Evolutionary conservation across 2,888 invertebrate genomes (phyloP).

Genomic region (Halictus ligatus): DNA sequence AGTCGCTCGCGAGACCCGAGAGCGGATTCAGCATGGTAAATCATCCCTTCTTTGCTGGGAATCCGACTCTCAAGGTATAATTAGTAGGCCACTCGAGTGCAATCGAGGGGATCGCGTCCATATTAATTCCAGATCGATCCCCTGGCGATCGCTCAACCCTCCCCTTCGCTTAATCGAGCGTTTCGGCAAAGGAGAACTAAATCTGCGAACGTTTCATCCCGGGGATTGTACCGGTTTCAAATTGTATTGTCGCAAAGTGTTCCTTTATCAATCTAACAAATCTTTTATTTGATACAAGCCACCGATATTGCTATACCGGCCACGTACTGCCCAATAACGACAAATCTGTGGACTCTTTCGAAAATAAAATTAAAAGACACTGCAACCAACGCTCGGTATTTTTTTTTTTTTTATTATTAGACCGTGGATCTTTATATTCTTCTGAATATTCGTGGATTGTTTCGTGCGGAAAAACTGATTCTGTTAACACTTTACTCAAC

Average conservation of each 20-base stretch:
- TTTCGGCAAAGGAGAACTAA: background rate
- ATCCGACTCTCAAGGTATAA: constrained; percentile 13
- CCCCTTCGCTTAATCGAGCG: constrained; percentile 5
- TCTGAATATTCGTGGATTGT: no score
- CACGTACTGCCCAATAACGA: no score
- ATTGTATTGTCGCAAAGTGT: background rate
- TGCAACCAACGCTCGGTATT: no score
- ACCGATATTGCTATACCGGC: background rate
- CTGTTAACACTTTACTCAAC: no score
- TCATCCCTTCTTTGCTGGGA: constrained; percentile 30
- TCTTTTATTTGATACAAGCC: background rate
- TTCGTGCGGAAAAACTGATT: no score
- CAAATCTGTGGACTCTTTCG: no score
- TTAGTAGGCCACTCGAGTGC: constrained; percentile 34
- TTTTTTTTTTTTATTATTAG: no score
- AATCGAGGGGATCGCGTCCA: constrained; percentile 33
- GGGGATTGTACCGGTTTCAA: background rate
- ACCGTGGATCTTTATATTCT: no score
- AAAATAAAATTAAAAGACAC: no score
- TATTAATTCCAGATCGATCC: constrained; percentile 45
- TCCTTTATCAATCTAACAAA: background rate
- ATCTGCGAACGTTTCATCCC: background rate
- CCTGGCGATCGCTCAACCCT: constrained; percentile 5
- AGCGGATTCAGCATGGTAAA: constrained; percentile 5
- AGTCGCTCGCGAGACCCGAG: constrained; percentile 16